A percentile compares a stretch with the other conserved stretches of the same genome.
Conservation (phyloP, 2,888 invertebrate genomes). For the Leptarthrus brevirostris region DNA sequence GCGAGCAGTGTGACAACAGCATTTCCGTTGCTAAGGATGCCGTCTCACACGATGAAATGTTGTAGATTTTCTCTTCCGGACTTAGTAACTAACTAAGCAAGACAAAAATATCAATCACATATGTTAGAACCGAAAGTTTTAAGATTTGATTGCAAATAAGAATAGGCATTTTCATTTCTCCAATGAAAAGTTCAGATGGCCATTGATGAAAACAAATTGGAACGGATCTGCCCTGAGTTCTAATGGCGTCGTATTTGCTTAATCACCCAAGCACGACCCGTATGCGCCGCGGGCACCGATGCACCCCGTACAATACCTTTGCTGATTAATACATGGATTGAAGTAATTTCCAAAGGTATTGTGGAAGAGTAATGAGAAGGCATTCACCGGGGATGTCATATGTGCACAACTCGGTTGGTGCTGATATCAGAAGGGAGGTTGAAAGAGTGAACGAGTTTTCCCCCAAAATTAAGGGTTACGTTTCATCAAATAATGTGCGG, state of each 20-base stretch:
- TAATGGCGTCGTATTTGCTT: neutral
- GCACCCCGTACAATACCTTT: conserved; percentile 5
- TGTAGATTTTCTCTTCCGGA: neutral
- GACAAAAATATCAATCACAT: neutral
- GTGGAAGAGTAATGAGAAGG: conserved; percentile 13
- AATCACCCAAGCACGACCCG: conserved; percentile 1
- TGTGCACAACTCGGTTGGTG: neutral
- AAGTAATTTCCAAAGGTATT: conserved; percentile 41
- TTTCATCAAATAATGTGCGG: conserved; percentile 12
- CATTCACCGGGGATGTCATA: conserved; percentile 21
- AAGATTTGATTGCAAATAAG: conserved; percentile 8
- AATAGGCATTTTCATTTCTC: neutral
- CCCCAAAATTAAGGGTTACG: conserved; percentile 19
- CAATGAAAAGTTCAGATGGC: neutral
- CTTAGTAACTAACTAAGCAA: no score
- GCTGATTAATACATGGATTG: conserved; percentile 42
- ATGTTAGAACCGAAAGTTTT: neutral
- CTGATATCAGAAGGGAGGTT: neutral
- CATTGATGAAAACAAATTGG: neutral
- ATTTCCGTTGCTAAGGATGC: conserved; percentile 20
- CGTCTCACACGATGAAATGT: conserved; percentile 3
- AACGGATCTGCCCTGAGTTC: neutral
- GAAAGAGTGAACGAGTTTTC: neutral
- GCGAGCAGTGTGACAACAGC: conserved; percentile 24
- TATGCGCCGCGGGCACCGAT: neutral